phyloP scores from a whole-genome alignment of 2,888 invertebrate genomes.

The Brachyopa scutellaris region DNA sequence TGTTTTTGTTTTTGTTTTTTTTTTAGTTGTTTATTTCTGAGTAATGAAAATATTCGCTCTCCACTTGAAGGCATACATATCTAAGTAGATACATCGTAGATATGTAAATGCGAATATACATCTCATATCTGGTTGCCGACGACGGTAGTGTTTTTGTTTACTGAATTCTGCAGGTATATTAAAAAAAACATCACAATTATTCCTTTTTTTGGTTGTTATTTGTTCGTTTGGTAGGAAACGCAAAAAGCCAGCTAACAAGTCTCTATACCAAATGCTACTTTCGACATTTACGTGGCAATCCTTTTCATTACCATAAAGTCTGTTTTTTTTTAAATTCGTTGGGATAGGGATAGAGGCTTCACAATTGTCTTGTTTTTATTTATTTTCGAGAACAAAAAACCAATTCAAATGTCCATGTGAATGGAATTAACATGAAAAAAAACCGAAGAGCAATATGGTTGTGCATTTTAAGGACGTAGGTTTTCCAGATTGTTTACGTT shows the following conservation, averaged over 20 bases:
- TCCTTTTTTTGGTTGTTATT: not conserved
- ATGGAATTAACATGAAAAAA: not conserved
- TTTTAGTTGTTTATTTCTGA: conserved; percentile 32
- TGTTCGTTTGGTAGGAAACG: not conserved
- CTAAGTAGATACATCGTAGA: not conserved
- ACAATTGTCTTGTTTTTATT: not conserved
- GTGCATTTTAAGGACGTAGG: not conserved
- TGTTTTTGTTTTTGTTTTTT: conserved; percentile 17
- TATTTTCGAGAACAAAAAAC: not conserved
- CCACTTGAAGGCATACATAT: not conserved
- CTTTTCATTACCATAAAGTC: conserved; percentile 17
- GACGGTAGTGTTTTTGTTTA: conserved; percentile 5
- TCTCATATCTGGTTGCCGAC: not conserved
- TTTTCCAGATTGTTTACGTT: conserved; percentile 1
- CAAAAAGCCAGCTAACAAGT: conserved; percentile 22
- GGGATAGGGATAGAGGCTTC: not conserved
- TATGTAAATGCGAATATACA: not conserved
- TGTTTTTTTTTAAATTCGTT: not conserved
- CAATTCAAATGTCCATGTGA: conserved; percentile 8
- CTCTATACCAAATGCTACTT: conserved; percentile 18
- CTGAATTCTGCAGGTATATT: conserved; percentile 8
- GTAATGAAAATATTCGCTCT: conserved; percentile 53
- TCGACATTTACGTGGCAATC: conserved; percentile 27
- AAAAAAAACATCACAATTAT: not conserved
- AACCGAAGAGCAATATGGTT: not conserved